These are phyloP conservation scores for Lamprologus tigripictilis DNA, from an alignment of 2,113 vertebrate species.

Conservation along the genomic window DNA sequence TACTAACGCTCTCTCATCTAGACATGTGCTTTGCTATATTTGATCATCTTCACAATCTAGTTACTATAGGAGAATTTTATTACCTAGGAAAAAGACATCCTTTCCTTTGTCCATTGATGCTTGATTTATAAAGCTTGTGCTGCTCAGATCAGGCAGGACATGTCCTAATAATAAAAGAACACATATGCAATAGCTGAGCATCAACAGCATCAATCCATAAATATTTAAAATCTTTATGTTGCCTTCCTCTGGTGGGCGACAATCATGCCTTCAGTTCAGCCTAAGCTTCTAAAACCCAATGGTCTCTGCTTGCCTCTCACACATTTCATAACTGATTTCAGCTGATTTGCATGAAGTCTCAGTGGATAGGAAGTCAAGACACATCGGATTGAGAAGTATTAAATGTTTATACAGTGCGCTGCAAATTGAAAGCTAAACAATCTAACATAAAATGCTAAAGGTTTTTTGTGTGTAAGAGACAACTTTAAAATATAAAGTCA, in stretches of 20 bases:
- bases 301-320: constrained; percentile 6
- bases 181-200: background rate
- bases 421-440: background rate
- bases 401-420: background rate
- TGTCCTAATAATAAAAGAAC: background rate
- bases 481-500: background rate
- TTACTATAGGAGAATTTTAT: background rate
- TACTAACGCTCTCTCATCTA: background rate
- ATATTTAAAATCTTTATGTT: background rate
- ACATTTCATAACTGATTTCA: constrained; percentile 21
- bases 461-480: background rate
- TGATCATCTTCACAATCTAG: background rate
- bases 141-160: background rate
- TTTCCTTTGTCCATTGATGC: background rate
- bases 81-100: background rate
- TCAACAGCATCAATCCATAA: background rate
- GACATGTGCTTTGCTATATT: background rate
- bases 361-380: constrained; percentile 1
- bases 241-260: background rate
- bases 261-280: background rate
- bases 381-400: background rate
- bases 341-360: constrained; percentile 6
- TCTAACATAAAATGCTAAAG: background rate
- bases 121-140: background rate
- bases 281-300: constrained; percentile 4